These are phyloP conservation scores for Chrysopa pallens DNA, from an alignment of 1,140 invertebrate genomes.

Conservation along the genomic window DNA sequence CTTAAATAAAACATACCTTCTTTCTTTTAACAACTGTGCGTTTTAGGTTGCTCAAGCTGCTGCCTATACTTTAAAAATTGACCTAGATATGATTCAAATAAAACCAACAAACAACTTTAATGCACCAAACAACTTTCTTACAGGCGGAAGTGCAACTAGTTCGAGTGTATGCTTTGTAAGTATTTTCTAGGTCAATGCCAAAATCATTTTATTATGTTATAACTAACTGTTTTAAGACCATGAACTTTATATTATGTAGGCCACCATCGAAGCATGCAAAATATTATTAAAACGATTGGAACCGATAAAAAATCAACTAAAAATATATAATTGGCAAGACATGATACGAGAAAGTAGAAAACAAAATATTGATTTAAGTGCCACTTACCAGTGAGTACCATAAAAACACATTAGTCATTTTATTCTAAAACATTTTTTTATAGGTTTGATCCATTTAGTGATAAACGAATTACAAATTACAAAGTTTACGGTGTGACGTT, in stretches of 20 bases:
- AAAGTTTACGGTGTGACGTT: constrained; percentile 34
- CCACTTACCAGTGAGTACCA: constrained; percentile 30
- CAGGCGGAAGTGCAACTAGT: constrained; percentile 52
- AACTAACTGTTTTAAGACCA: constrained; percentile 2
- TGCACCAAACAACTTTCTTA: constrained; percentile 42
- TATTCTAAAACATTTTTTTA: neutral
- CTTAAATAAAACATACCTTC: too few relatives aligned
- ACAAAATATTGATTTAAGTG: constrained; percentile 40
- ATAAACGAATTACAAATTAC: neutral
- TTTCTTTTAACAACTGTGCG: too few relatives aligned
- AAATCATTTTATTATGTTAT: neutral
- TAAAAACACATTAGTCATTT: neutral
- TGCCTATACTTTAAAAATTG: constrained; percentile 52
- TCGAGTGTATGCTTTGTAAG: constrained; percentile 46
- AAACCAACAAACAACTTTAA: constrained; percentile 45
- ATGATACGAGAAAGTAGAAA: constrained; percentile 35
- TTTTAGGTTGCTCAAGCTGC: constrained; percentile 52
- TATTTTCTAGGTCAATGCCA: neutral
- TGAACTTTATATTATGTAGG: constrained; percentile 21
- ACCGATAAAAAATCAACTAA: constrained; percentile 36
- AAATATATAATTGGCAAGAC: constrained; percentile 43
- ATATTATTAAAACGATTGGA: constrained; percentile 39
- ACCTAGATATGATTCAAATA: constrained; percentile 46
- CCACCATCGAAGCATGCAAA: constrained; percentile 47
- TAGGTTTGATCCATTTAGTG: neutral